A percentile compares a stretch with the other conserved stretches of the same genome.
Conservation (phyloP, 2,888 invertebrate species). For the Rhagophthalmus giganteus region DNA sequence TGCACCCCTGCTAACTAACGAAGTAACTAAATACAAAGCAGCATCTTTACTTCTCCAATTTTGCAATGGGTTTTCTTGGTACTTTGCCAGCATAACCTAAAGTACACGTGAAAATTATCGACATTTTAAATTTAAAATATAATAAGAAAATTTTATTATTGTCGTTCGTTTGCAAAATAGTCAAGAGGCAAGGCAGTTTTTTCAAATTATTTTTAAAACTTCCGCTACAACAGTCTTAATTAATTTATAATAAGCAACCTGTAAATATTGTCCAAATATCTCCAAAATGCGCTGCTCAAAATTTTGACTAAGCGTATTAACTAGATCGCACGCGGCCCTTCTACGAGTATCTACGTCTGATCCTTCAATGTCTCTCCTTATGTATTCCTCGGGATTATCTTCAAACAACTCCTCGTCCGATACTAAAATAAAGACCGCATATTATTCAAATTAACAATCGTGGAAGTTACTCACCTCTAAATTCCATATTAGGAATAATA, state of each 20-base stretch:
- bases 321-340: slow-evolving; percentile 95
- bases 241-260: slow-evolving; percentile 60
- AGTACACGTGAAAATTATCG: slow-evolving; percentile 16
- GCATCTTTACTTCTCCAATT: slow-evolving; percentile 97
- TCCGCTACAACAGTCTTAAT: too few species aligned
- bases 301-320: slow-evolving; percentile 84
- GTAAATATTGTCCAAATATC: slow-evolving; percentile 85
- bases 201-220: background rate
- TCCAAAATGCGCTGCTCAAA: slow-evolving; percentile 87
- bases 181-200: too few species aligned
- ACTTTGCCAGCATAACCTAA: slow-evolving; percentile 76
- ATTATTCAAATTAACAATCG: too few species aligned
- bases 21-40: slow-evolving; percentile 94
- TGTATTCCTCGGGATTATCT: slow-evolving; percentile 98
- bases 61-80: slow-evolving; percentile 69
- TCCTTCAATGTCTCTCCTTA: slow-evolving; percentile 94
- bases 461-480: slow-evolving; percentile 73
- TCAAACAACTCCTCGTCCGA: slow-evolving; percentile 97
- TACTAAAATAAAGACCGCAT: slow-evolving; percentile 56
- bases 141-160: too few species aligned
- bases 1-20: slow-evolving; percentile 86
- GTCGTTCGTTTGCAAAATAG: too few species aligned
- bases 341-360: slow-evolving; percentile 96
- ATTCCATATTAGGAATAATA: slow-evolving; percentile 98
- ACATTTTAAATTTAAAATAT: slow-evolving; percentile 1